These are phyloP conservation scores for Oeneis ivallda DNA, from an alignment of 2,888 invertebrate species.

Conservation along the genomic window DNA sequence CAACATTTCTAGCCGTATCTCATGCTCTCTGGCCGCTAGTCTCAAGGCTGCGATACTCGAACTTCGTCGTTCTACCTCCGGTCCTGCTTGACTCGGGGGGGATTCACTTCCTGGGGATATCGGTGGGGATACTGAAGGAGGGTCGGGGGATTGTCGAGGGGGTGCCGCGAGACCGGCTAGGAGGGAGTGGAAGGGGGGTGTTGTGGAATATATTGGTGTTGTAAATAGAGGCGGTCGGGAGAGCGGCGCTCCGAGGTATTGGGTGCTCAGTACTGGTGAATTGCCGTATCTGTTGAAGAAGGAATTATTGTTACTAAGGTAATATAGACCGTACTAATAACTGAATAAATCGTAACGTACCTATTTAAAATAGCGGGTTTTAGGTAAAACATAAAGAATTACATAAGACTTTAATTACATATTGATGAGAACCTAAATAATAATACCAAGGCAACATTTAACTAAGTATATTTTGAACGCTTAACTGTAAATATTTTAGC, in stretches of 20 bases:
- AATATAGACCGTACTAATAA: background rate
- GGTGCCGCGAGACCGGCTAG: slow-evolving; percentile 72
- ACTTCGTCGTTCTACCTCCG: slow-evolving; percentile 90
- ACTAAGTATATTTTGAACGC: too few species aligned
- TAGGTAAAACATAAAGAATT: too few species aligned
- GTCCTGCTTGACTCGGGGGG: slow-evolving; percentile 76
- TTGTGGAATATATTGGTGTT: slow-evolving; percentile 85
- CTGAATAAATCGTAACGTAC: too few species aligned
- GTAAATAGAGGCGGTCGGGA: slow-evolving; percentile 80
- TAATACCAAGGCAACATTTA: too few species aligned
- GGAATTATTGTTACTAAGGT: background rate
- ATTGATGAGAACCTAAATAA: too few species aligned
- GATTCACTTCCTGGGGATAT: slow-evolving; percentile 79
- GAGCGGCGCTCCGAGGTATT: slow-evolving; percentile 78
- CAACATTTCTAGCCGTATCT: slow-evolving; percentile 90
- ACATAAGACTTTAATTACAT: too few species aligned
- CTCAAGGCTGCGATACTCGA: slow-evolving; percentile 94
- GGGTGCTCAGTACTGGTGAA: slow-evolving; percentile 65
- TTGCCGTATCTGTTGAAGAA: slow-evolving; percentile 60
- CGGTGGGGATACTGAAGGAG: slow-evolving; percentile 79
- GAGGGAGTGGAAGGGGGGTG: slow-evolving; percentile 71
- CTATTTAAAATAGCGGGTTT: too few species aligned
- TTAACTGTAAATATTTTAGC: too few species aligned
- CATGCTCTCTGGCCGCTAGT: slow-evolving; percentile 94
- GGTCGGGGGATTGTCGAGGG: slow-evolving; percentile 73